Evolutionary conservation across 2,888 invertebrate species (phyloP), one percentile per base, ranked within the genome.

Genomic region (Ephialtes manifestator): DNA sequence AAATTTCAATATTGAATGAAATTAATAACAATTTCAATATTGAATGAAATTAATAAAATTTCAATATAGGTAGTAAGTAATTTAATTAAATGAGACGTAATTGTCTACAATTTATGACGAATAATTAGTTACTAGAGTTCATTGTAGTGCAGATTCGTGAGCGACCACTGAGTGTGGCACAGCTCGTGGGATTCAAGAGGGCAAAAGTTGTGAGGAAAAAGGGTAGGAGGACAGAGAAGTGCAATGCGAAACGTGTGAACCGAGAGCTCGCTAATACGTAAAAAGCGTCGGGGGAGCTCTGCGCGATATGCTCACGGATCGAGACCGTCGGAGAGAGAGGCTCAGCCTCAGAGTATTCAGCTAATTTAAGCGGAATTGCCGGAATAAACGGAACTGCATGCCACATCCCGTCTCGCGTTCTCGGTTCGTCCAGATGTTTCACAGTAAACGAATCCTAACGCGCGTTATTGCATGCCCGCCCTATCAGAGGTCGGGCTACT

Each of bases 331-430:
- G 83, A 55, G 39, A 39, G 39, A 39, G 83, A 81, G 46, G 18
- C 65, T 39, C 48, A 15, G 75, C 28, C 46, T 65, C 24, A 24
- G 87, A 89, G 91, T 90, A 91, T 88, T 90, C 90, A 89, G 90
- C 89, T 91, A 93, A 93, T 92, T 93, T 90, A 91, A 92, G 90
- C 91, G 90, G 89, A 93, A 93, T 91, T 91, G 92, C 88, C 90
- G 90, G 92, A 93, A 93, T 92, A 92, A 93, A 92, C 92, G 93
- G 91, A 93, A 93, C 92, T 93, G 93, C 92, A 92, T 91, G 90
- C 74, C 85, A 81, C 92, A 92, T 92, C 92, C 92, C 91, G 91
- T 90, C 90, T 88, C 81, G 60, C 70, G 63, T 43, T 79, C 58
- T 43, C 70, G 53, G 70, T 55, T 78, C 83, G 89, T 89, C 92